Evolutionary conservation across 2,888 invertebrate genomes (phyloP).

Genomic region (Galeruca laticollis): DNA sequence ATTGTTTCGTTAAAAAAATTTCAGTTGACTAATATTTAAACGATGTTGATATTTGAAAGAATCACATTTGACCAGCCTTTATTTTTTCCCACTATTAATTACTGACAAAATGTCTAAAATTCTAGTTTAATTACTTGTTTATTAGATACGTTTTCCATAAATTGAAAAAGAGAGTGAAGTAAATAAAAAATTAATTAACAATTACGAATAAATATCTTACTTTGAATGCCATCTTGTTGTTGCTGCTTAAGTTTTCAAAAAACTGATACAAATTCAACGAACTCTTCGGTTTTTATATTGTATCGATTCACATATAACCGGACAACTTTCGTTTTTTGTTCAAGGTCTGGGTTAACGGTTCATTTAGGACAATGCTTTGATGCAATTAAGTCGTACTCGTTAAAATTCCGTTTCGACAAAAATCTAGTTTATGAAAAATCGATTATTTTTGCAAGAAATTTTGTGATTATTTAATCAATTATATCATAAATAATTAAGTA

Average conservation of each 20-base stretch:
- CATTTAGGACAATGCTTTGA: slow-evolving; percentile 19
- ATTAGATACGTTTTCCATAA: no score
- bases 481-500: no score
- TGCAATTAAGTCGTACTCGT: slow-evolving; percentile 4
- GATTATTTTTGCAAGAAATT: not conserved
- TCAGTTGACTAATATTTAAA: no score
- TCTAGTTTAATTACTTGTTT: no score
- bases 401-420: not conserved
- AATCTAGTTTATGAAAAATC: not conserved
- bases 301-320: not conserved
- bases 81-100: no score
- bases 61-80: no score
- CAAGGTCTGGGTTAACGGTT: slow-evolving; percentile 64
- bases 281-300: not conserved
- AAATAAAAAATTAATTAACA: not conserved
- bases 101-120: no score
- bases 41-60: no score
- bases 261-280: slow-evolving; percentile 15
- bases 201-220: slow-evolving; percentile 1
- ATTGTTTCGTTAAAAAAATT: no score
- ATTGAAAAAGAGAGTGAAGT: no score
- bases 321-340: slow-evolving; percentile 44
- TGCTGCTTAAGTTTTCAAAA: not conserved
- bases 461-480: no score
- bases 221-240: slow-evolving; percentile 30